phyloP scores from a whole-genome alignment of 2,797 vertebrate species.

The Aphelocoma californica region DNA sequence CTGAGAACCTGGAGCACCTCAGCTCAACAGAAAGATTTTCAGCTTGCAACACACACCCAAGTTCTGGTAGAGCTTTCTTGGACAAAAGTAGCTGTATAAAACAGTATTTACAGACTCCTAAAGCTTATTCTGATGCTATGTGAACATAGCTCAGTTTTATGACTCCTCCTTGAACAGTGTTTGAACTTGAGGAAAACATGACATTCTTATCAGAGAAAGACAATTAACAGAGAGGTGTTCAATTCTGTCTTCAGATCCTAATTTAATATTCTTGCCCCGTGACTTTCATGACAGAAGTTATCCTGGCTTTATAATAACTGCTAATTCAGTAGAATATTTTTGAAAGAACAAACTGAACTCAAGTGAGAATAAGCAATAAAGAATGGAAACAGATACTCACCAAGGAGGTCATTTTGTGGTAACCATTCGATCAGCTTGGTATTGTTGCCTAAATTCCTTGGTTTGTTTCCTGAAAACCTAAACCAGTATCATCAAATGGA shows the following conservation, averaged over 20 bases:
- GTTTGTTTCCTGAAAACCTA: slow-evolving; percentile 93
- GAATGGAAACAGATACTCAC: slow-evolving; percentile 76
- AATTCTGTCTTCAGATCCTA: neutral
- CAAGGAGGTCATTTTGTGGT: slow-evolving; percentile 96
- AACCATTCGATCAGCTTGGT: slow-evolving; percentile 98
- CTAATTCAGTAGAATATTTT: neutral
- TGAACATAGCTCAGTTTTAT: neutral
- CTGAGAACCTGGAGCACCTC: neutral
- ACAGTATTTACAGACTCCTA: neutral
- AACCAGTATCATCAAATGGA: neutral
- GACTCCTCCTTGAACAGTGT: neutral
- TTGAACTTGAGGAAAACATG: neutral
- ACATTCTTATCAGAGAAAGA: neutral
- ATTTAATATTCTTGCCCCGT: neutral
- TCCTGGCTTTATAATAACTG: neutral
- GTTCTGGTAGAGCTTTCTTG: neutral
- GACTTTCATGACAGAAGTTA: neutral
- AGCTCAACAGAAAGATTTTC: neutral
- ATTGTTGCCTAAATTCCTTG: slow-evolving; percentile 94
- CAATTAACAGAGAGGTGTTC: neutral
- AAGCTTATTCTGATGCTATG: neutral
- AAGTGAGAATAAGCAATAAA: neutral
- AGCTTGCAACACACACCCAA: neutral
- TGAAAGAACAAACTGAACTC: neutral
- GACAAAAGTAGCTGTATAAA: neutral